Evolutionary conservation across 1,140 invertebrate genomes (phyloP).

Genomic region (Cataglyphis hispanica): DNA sequence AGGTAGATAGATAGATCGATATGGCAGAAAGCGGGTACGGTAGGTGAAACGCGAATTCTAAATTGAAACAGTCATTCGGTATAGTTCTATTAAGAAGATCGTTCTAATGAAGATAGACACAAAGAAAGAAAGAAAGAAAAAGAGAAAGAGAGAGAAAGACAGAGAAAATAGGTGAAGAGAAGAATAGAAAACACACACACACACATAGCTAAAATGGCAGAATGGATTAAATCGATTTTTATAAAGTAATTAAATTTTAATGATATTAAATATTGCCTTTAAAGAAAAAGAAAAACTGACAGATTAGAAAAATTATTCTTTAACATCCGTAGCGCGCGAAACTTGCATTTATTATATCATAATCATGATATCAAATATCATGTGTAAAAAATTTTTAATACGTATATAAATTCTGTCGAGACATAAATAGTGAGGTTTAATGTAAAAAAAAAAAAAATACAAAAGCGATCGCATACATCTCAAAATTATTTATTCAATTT

Average conservation of each 20-base stretch:
- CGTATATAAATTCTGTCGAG: neutral
- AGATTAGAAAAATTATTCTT: constrained; percentile 11
- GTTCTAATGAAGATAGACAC: constrained; percentile 14
- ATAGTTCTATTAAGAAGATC: constrained; percentile 27
- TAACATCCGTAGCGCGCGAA: neutral
- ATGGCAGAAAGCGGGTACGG: constrained; percentile 38
- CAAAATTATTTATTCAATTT: constrained; percentile 49
- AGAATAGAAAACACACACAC: constrained; percentile 3
- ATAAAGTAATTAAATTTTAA: constrained; percentile 13
- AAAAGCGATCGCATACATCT: neutral
- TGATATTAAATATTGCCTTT: neutral
- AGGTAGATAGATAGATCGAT: constrained; percentile 69
- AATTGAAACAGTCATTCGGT: constrained; percentile 35
- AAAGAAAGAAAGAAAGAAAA: constrained; percentile 30
- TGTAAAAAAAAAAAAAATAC: constrained; percentile 35
- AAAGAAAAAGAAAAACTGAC: neutral
- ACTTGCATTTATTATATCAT: neutral
- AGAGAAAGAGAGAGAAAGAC: constrained; percentile 13
- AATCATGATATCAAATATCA: too few relatives aligned
- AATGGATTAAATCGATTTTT: neutral
- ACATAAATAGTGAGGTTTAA: constrained; percentile 12
- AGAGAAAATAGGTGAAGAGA: constrained; percentile 3
- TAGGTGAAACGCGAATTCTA: constrained; percentile 7
- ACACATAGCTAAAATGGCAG: neutral
- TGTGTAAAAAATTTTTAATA: neutral